Conservation (phyloP, 1,140 invertebrate genomes). For the Drosophila ohnishii region DNA sequence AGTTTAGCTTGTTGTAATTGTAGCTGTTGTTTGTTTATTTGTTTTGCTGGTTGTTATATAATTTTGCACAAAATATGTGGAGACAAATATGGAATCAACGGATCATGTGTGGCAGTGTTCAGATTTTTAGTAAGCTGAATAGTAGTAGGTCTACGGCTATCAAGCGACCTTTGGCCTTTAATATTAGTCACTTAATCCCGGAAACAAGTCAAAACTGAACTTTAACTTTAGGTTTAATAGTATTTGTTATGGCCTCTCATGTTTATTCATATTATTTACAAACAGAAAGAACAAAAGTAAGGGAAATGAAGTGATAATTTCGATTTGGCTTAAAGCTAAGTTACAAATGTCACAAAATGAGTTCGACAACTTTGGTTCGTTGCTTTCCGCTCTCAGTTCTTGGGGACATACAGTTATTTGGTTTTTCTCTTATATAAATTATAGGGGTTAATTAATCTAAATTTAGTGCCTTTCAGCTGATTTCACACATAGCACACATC, state of each 20-base stretch:
- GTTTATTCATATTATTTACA: conserved; percentile 33
- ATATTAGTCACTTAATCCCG: conserved; percentile 30
- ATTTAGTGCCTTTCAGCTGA: conserved; percentile 13
- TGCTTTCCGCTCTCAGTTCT: conserved; percentile 31
- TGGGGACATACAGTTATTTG: conserved; percentile 11
- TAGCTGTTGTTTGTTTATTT: conserved; percentile 30
- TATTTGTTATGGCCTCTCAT: conserved; percentile 6
- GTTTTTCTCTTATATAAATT: conserved; percentile 20
- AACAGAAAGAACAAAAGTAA: conserved; percentile 31
- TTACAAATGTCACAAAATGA: conserved; percentile 57
- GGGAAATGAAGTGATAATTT: conserved; percentile 43
- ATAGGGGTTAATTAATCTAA: conserved; percentile 15
- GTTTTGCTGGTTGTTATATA: conserved; percentile 23
- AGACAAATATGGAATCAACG: conserved; percentile 19
- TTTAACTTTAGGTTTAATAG: conserved; percentile 2
- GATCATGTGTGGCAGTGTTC: conserved; percentile 27
- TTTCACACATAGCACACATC: conserved; percentile 49
- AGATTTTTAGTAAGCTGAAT: conserved; percentile 30
- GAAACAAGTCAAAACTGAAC: conserved; percentile 12
- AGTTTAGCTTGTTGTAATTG: conserved; percentile 44
- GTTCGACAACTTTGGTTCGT: conserved; percentile 32
- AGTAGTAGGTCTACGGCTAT: neutral
- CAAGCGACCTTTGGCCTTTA: conserved; percentile 18
- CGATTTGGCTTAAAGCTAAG: conserved; percentile 59
- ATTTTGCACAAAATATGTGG: conserved; percentile 41